Conservation (phyloP, 2,888 invertebrate genomes). For the Adineta ricciae region DNA sequence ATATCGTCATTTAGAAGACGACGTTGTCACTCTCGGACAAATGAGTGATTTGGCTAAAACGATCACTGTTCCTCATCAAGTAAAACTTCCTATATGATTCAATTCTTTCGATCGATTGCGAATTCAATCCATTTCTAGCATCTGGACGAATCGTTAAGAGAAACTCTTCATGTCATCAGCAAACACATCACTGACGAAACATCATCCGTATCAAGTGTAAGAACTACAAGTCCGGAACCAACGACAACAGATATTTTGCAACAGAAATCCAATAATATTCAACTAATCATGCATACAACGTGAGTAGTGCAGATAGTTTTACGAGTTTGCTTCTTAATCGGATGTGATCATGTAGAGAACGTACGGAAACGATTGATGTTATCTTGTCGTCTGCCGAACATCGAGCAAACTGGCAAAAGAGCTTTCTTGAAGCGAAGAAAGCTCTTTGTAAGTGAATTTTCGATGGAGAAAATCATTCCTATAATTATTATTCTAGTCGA, state of each 20-base stretch:
- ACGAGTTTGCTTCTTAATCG: background rate
- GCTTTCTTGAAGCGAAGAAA: conserved; percentile 82
- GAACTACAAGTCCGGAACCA: background rate
- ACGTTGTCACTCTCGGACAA: conserved; percentile 62
- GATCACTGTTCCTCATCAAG: conserved; percentile 68
- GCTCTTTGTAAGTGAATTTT: conserved; percentile 64
- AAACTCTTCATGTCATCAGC: background rate
- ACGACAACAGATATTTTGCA: background rate
- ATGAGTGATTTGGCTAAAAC: conserved; percentile 69
- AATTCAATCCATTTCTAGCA: background rate
- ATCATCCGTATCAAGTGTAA: background rate
- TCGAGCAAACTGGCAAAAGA: conserved; percentile 77
- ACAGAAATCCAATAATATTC: conserved; percentile 25
- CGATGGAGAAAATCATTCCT: too few species aligned
- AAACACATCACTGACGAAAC: background rate
- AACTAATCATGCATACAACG: conserved; percentile 30
- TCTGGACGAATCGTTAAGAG: conserved; percentile 1
- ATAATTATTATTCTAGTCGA: background rate
- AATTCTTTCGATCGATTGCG: background rate
- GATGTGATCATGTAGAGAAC: conserved; percentile 59
- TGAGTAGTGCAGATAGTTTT: background rate
- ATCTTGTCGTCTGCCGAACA: conserved; percentile 80
- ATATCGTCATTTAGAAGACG: conserved; percentile 53
- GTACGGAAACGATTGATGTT: conserved; percentile 72
- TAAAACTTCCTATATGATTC: conserved; percentile 36